A percentile compares a stretch with the other conserved stretches of the same genome.
Evolutionary conservation across 2,113 vertebrate species (phyloP).

Genomic region (Pheucticus melanocephalus): DNA sequence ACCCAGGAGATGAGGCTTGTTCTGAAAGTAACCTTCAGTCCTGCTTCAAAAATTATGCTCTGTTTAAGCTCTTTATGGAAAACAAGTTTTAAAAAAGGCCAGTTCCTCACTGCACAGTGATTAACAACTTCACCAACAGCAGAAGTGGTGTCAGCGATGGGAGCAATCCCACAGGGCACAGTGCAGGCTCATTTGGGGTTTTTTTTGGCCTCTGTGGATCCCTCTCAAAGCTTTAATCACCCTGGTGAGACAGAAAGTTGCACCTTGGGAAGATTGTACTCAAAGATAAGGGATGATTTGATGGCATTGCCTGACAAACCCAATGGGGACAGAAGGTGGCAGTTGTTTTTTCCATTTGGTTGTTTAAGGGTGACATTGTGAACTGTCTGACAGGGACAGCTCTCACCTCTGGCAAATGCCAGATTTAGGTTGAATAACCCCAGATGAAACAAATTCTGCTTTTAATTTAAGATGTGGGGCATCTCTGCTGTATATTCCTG

Average conservation of each 20-base stretch:
- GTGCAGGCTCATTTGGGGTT: neutral
- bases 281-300: neutral
- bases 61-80: neutral
- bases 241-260: neutral
- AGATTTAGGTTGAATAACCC: neutral
- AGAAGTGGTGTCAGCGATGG: neutral
- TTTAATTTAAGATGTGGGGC: neutral
- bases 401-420: neutral
- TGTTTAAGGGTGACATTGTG: neutral
- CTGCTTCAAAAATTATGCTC: neutral
- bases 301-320: neutral
- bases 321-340: neutral
- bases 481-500: neutral
- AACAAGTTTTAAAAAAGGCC: neutral
- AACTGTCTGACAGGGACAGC: neutral
- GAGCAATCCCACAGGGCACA: neutral
- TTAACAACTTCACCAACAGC: neutral
- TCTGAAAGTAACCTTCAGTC: neutral
- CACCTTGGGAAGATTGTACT: neutral
- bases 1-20: neutral
- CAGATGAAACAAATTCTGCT: neutral
- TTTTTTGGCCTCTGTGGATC: neutral
- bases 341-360: neutral
- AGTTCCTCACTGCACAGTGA: neutral
- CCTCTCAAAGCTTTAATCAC: neutral